Evolutionary conservation across 1,140 invertebrate genomes (phyloP), one percentile per base, ranked within the genome.

Genomic region (Lethrus apterus): DNA sequence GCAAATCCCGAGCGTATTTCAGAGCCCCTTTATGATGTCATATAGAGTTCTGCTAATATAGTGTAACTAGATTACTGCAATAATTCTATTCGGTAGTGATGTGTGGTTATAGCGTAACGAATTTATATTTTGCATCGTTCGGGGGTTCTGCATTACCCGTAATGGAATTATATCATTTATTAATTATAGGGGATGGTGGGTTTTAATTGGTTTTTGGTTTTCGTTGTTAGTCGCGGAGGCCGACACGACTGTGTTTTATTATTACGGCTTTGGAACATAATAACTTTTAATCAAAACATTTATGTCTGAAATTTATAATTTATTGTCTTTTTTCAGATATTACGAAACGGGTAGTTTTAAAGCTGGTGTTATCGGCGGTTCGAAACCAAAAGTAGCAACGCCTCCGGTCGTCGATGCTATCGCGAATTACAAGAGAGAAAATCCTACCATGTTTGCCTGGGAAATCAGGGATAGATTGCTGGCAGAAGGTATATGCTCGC

Each of bases 401-500:
- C 94, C 94, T 0, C 89, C 92, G 33, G 96, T 99, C 8, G 96
- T 99, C 18, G 92, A 98, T 64, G 93, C 94, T 30, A 99, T 99
- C 53, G 90, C 93, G 1, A 89, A 91, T 54, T 99, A 99, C 76
- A 99, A 99, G 69, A 77, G 92, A 48, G 93, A 98, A 68, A 98
- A 99, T 71, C 96, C 96, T 0, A 99, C 95, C 11, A 98, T 99
- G 94, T 99, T 99, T 68, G 96, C 96, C 2, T 99, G 96, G 96
- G 96, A 99, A 70, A 99, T 99, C 60, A 75, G 96, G 24, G 95
- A 99, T 71, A 79, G 93, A 70, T 79, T 99, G 55, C 77, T 99
- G 42, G 84, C 92, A 1, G 96, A 99, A 66, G 89, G 88, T 21
- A 93, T 99, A 61, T 99, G 96, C 70, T 93, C 93, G 42, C 90